Evolutionary conservation across 1,140 invertebrate species (phyloP).

Genomic region (Leptinotarsa defecta): DNA sequence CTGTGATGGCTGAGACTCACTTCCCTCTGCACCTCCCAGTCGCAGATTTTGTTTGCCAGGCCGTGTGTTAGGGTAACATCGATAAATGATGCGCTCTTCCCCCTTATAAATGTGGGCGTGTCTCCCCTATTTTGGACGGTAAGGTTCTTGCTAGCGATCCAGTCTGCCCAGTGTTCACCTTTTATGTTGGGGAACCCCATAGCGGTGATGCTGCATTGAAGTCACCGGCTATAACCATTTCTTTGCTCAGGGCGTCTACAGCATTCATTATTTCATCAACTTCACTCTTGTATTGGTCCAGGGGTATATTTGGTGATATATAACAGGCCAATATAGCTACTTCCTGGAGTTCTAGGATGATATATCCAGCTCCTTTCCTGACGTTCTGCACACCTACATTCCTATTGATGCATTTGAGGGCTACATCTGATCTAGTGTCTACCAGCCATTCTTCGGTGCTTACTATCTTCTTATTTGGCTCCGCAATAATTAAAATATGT

Average conservation of each 20-base stretch:
- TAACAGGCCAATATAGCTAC: not conserved
- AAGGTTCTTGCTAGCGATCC: not conserved
- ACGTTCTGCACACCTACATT: not conserved
- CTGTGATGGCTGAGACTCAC: too few relatives aligned
- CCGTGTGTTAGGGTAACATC: not conserved
- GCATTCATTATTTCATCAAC: not conserved
- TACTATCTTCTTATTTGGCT: not conserved
- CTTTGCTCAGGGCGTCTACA: not conserved
- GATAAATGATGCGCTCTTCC: not conserved
- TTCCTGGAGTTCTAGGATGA: not conserved
- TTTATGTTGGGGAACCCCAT: not conserved
- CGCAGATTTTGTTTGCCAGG: not conserved
- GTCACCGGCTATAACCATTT: not conserved
- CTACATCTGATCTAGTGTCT: not conserved
- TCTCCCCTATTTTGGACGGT: not conserved
- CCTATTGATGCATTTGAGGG: not conserved
- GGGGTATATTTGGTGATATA: not conserved
- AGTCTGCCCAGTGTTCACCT: not conserved
- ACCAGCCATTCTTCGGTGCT: not conserved
- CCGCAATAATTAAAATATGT: not conserved
- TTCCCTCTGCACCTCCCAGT: too few relatives aligned
- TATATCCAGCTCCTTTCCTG: not conserved
- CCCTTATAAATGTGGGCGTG: not conserved
- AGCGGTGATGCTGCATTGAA: not conserved
- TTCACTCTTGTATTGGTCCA: not conserved